Conservation (phyloP, 2,888 invertebrate genomes). For the Trachelus iudaicus region DNA sequence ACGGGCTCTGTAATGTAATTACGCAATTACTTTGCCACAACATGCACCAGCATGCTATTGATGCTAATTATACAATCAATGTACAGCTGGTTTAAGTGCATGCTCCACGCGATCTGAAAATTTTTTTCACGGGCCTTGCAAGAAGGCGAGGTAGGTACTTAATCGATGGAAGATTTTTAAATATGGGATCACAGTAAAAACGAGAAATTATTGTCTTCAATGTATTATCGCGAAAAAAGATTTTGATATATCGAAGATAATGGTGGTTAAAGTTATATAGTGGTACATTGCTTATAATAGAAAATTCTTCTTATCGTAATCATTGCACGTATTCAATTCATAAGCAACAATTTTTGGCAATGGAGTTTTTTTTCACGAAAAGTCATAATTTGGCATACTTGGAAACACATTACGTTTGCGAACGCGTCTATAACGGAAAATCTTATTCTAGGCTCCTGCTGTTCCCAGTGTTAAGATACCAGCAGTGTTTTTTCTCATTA, state of each 20-base stretch:
- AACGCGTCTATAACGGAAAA: neutral
- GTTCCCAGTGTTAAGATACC: too few relatives aligned
- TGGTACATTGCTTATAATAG: neutral
- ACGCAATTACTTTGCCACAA: constrained; percentile 41
- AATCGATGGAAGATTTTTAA: neutral
- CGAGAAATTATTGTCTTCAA: neutral
- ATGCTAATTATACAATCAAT: constrained; percentile 32
- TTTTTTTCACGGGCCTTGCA: neutral
- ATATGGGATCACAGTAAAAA: neutral
- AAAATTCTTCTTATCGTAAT: neutral
- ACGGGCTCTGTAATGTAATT: constrained; percentile 32
- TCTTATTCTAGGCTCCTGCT: too few relatives aligned
- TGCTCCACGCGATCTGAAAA: constrained; percentile 1
- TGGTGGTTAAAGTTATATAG: too few relatives aligned
- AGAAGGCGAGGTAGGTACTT: neutral
- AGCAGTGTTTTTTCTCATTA: too few relatives aligned
- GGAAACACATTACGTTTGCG: neutral
- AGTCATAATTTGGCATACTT: neutral
- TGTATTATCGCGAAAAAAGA: neutral
- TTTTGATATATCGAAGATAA: neutral
- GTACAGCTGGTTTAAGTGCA: constrained; percentile 26
- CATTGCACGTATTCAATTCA: neutral
- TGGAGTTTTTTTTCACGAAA: neutral
- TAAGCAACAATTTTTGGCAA: neutral
- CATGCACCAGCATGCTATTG: constrained; percentile 29